These are phyloP conservation scores for Panagrolaimus sp. DNA, from an alignment of 1,140 invertebrate species.

Conservation along the genomic window DNA sequence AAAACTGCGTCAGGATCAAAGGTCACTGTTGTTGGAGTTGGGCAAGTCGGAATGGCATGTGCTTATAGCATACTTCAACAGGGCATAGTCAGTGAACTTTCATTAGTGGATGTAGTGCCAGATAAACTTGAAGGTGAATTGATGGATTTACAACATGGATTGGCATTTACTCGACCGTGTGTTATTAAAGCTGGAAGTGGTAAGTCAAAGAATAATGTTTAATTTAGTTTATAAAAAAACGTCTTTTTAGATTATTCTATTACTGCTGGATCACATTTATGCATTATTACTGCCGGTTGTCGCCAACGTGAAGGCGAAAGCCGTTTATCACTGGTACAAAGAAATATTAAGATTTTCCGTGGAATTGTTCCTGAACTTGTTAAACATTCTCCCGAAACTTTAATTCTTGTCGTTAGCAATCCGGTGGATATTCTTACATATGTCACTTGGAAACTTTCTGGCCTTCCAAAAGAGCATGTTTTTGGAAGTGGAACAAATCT, in stretches of 20 bases:
- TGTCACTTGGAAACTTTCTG: slow-evolving; percentile 82
- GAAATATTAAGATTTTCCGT: slow-evolving; percentile 82
- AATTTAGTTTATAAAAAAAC: too few relatives aligned
- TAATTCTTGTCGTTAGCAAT: slow-evolving; percentile 81
- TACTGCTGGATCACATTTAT: slow-evolving; percentile 73
- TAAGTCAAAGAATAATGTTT: slow-evolving; percentile 33
- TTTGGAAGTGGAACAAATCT: slow-evolving; percentile 84
- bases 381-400: slow-evolving; percentile 76
- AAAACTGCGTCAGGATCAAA: slow-evolving; percentile 61
- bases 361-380: slow-evolving; percentile 70
- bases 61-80: slow-evolving; percentile 79
- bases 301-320: slow-evolving; percentile 78
- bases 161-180: slow-evolving; percentile 73
- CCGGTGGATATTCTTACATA: slow-evolving; percentile 84
- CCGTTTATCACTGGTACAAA: slow-evolving; percentile 75
- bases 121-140: slow-evolving; percentile 81
- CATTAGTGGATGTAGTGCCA: slow-evolving; percentile 69
- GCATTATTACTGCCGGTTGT: slow-evolving; percentile 79
- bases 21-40: slow-evolving; percentile 77
- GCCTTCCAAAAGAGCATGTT: slow-evolving; percentile 75
- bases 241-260: slow-evolving; percentile 67
- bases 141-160: slow-evolving; percentile 68
- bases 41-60: slow-evolving; percentile 79
- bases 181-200: slow-evolving; percentile 71
- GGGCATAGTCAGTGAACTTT: slow-evolving; percentile 75